A percentile compares a stretch with the other conserved stretches of the same genome.
phyloP scores from a whole-genome alignment of 2,888 invertebrate genomes.

The Scelioninae gen. 1 region DNA sequence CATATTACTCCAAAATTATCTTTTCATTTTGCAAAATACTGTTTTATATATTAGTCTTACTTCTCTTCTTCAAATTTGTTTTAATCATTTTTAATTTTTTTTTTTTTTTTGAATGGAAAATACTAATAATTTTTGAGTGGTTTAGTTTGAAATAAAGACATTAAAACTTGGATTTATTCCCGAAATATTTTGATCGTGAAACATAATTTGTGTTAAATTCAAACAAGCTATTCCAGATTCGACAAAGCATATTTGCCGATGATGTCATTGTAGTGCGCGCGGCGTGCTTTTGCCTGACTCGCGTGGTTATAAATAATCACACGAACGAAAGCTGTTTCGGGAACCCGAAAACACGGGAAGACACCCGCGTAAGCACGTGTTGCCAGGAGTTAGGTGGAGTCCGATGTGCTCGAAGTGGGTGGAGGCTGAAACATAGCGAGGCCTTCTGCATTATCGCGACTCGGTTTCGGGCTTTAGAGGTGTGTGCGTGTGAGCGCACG shows the following conservation, averaged over 20 bases:
- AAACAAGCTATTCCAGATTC: too few species aligned
- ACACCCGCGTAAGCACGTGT: conserved; percentile 72
- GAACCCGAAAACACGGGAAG: conserved; percentile 40
- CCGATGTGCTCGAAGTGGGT: conserved; percentile 82
- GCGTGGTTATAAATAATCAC: conserved; percentile 42
- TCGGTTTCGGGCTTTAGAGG: conserved; percentile 69
- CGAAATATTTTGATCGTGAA: too few species aligned
- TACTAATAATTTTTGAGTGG: too few species aligned
- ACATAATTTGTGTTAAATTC: too few species aligned
- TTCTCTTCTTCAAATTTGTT: too few species aligned
- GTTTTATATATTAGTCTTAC: too few species aligned
- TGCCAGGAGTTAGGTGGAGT: conserved; percentile 82
- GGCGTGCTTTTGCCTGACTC: not conserved
- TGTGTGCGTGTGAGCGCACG: conserved; percentile 70
- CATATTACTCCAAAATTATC: too few species aligned
- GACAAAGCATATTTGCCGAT: conserved; percentile 21
- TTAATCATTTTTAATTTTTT: too few species aligned
- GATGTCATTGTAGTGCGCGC: conserved; percentile 38
- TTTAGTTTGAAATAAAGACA: too few species aligned
- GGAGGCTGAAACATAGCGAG: conserved; percentile 80
- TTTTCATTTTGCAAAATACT: too few species aligned
- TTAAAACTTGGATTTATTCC: too few species aligned
- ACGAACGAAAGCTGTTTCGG: conserved; percentile 7
- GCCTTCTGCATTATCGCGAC: conserved; percentile 74
- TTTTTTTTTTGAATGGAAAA: too few species aligned